Evolutionary conservation across 2,113 vertebrate genomes (phyloP), one percentile per base, ranked within the genome.

Genomic region (Cyanoderma ruficeps): DNA sequence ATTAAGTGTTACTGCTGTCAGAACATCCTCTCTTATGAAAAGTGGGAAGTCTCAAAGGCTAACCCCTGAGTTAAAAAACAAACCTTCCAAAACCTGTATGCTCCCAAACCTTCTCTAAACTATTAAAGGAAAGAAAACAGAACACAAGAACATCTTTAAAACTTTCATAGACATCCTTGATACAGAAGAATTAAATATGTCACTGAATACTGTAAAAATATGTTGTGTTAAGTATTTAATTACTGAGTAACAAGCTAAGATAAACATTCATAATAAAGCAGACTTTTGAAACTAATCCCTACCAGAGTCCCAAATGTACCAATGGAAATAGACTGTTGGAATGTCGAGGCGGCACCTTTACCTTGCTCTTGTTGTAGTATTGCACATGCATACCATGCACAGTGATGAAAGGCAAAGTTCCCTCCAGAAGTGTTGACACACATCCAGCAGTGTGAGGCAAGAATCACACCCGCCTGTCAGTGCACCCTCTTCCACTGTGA

Each of bases 361-460:
- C 52, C 74, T 75, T 55, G 39, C 28, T 94, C 37, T 52, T 65
- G 41, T 13, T 41, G 33, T 10, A 50, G 47, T 13, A 30, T 13
- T 86, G 46, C 33, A 39, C 42, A 59, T 22, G 59, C 39, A 8
- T 7, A 22, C 4, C 25, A 33, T 0, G 5, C 33, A 17, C 16
- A n/a, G 83, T 37, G 37, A 59, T 1, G 13, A 64, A 94, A 84
- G 69, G 33, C 33, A 35, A 35, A 17, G 47, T 9, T 88, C 69
- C 35, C 0, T 0, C 57, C 37, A 49, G 37, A 42, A 68, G n/a
- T 0, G 0, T 3, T 53, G 65, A 82, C 35, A 53, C 18, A 9
- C 24, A 37, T 25, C 27, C 74, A 49, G 35, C 57, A 64, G 33
- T 0, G 4, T 69, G 71, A 90, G 71, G 75, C 82, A 83, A 77